Percentiles rank a stretch among this genome's conserved stretches.
Conservation (phyloP, 2,113 vertebrate species). For the Cnemophilus loriae region DNA sequence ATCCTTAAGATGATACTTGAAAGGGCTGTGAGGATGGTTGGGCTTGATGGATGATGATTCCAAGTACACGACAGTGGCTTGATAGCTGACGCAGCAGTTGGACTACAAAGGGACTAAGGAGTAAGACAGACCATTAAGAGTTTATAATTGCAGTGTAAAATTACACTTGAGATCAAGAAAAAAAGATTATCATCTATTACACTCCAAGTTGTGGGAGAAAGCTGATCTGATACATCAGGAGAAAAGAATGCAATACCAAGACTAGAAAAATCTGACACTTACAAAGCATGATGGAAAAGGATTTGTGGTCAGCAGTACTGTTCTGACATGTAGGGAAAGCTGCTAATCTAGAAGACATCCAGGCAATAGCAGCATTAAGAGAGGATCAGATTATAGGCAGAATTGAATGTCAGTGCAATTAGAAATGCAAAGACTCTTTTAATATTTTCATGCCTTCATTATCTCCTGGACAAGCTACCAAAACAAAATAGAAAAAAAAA, state of each 20-base stretch:
- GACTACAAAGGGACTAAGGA: background rate
- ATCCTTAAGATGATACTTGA: background rate
- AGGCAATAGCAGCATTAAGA: background rate
- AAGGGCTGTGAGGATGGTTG: background rate
- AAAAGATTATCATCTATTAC: background rate
- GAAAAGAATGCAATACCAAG: background rate
- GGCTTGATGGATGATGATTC: background rate
- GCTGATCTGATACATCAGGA: background rate
- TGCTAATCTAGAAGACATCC: background rate
- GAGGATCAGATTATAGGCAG: background rate
- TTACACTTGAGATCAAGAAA: background rate
- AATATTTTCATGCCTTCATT: background rate
- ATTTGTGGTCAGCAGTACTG: background rate
- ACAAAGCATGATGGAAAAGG: background rate
- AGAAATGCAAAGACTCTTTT: background rate
- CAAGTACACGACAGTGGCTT: background rate
- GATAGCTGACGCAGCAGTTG: background rate
- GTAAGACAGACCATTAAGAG: background rate
- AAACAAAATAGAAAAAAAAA: background rate
- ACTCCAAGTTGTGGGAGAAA: background rate
- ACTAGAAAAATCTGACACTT: background rate
- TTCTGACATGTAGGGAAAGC: background rate
- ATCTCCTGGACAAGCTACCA: background rate
- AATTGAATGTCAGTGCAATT: background rate
- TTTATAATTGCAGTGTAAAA: background rate